Evolutionary conservation across 2,797 vertebrate genomes (phyloP), one percentile per base, ranked within the genome.

Genomic region (Artibeus lituratus): DNA sequence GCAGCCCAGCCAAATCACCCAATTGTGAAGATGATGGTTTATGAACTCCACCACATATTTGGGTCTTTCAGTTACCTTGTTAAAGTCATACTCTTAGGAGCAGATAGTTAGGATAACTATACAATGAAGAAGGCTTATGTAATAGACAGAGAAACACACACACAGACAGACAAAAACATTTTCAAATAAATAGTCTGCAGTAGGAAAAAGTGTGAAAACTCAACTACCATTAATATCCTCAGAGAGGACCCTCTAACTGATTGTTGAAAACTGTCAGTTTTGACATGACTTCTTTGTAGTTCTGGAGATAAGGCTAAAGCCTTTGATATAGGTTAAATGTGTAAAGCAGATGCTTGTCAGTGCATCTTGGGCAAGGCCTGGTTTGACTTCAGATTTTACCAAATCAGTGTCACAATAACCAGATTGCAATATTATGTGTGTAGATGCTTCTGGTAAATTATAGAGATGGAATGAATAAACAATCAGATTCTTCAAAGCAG

Each of bases 351-450:
- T 32, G 14, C 55, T 78, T 67, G 26, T 19, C 35, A n/a, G 65
- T 80, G 19, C 37, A 29, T 59, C 39, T 83, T 47, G 83, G 65
- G 73, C 22, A 21, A 84, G 67, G 6, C 47, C 39, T 74, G 24
- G 11, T 78, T 95, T 94, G 80, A 74, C 80, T 59, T 51, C 74
- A 86, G 51, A 76, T 74, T 97, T 96, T 81, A 83, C n/a, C 59
- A 78, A 84, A 90, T 82, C 24, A 47, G 53, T 51, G 55, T 88
- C 49, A 85, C 14, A 80, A 39, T 22, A 67, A 55, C 22, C 44
- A 78, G 84, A 55, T 87, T 7, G 3, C 55, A 72, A 70, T 57
- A 81, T 86, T 85, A 35, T 42, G 14, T 92, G 35, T 72, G 72
- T 37, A 26, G 22, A 59, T 91, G 67, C 18, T 37, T 90, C 77